Conservation (phyloP, 2,888 invertebrate species). For the Alsophila aescularia region DNA sequence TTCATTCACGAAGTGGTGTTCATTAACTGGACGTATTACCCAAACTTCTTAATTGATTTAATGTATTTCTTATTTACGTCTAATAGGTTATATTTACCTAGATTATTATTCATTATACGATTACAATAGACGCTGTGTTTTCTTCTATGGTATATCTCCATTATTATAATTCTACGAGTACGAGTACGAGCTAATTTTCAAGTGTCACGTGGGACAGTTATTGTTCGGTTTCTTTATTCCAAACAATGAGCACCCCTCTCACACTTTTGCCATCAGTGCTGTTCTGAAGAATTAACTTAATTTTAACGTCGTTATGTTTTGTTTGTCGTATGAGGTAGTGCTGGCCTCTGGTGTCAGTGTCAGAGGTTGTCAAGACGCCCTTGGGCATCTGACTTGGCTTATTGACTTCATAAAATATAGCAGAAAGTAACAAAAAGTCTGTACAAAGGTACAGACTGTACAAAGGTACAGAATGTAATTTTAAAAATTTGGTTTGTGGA, state of each 20-base stretch:
- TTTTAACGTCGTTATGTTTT: neutral
- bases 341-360: no score
- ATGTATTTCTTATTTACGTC: constrained; percentile 38
- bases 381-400: no score
- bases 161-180: constrained; percentile 4
- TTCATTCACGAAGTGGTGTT: no score
- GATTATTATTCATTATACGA: constrained; percentile 45
- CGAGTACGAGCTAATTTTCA: constrained; percentile 31
- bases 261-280: constrained; percentile 30
- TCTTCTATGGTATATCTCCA: constrained; percentile 2
- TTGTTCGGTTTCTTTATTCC: constrained; percentile 27
- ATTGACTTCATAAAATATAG: no score
- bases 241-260: constrained; percentile 35
- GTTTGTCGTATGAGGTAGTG: no score
- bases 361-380: no score
- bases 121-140: constrained; percentile 33
- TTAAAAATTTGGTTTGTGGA: no score
- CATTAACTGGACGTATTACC: no score
- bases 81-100: constrained; percentile 51
- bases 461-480: no score
- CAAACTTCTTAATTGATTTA: constrained; percentile 25
- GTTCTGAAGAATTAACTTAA: constrained; percentile 14
- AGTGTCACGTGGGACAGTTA: constrained; percentile 36
- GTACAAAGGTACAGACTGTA: no score
- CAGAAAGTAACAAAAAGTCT: no score